Conservation (phyloP, 2,797 vertebrate species). For the Crotalus adamanteus region DNA sequence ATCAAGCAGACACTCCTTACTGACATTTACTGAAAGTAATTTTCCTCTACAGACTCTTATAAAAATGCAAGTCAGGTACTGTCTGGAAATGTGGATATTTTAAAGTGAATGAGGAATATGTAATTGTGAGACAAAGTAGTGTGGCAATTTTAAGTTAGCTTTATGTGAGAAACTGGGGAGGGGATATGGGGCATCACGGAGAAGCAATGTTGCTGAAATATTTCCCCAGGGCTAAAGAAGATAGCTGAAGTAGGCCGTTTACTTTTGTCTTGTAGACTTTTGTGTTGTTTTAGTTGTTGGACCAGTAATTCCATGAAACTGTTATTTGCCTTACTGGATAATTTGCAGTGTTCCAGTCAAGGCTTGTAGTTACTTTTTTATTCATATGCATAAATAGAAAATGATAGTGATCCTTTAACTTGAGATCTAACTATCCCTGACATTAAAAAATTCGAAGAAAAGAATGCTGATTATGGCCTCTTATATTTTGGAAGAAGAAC, state of each 20-base stretch:
- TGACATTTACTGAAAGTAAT: conserved; percentile 45
- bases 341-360: background rate
- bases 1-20: conserved; percentile 16
- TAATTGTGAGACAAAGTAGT: conserved; percentile 49
- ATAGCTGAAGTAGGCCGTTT: conserved; percentile 38
- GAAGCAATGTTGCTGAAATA: conserved; percentile 36
- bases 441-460: background rate
- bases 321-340: background rate
- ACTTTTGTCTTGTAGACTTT: conserved; percentile 45
- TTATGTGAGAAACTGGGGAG: conserved; percentile 53
- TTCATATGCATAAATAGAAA: background rate
- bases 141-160: conserved; percentile 59
- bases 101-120: conserved; percentile 60
- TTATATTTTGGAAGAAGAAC: background rate
- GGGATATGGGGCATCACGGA: background rate
- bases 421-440: background rate
- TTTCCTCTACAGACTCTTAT: conserved; percentile 44
- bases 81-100: conserved; percentile 58
- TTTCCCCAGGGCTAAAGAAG: conserved; percentile 56
- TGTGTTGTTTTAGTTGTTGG: conserved; percentile 45
- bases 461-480: background rate
- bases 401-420: background rate
- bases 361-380: background rate
- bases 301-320: background rate
- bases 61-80: conserved; percentile 54